phyloP scores from a whole-genome alignment of 1,140 invertebrate genomes.

The Artemia franciscana region DNA sequence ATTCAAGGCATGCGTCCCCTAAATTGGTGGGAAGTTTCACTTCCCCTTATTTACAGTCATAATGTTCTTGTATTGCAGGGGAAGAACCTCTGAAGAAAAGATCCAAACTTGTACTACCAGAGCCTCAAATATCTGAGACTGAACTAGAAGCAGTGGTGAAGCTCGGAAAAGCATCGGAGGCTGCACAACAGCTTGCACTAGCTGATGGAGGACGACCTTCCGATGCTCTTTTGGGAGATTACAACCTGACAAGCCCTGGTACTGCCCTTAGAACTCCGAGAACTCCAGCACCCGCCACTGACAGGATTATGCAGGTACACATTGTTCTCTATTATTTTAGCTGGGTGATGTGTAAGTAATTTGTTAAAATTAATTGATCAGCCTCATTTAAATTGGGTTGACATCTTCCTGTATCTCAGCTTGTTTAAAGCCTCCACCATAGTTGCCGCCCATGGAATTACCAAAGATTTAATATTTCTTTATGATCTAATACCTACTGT shows the following conservation, averaged over 20 bases:
- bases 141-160: constrained; percentile 84
- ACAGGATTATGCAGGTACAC: constrained; percentile 34
- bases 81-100: constrained; percentile 77
- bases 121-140: constrained; percentile 82
- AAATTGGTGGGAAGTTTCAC: too few species aligned
- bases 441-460: too few species aligned
- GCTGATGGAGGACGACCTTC: constrained; percentile 56
- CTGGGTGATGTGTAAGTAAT: too few species aligned
- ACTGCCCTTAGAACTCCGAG: constrained; percentile 48
- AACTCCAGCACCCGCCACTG: constrained; percentile 51
- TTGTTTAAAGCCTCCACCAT: too few species aligned
- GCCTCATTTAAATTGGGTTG: too few species aligned
- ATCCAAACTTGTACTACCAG: constrained; percentile 83
- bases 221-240: constrained; percentile 71
- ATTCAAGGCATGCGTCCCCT: too few species aligned
- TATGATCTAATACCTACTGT: too few species aligned
- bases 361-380: too few species aligned
- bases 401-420: too few species aligned
- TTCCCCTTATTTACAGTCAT: too few species aligned
- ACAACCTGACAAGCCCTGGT: constrained; percentile 48
- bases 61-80: constrained; percentile 14
- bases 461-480: too few species aligned
- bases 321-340: too few species aligned
- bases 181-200: constrained; percentile 67
- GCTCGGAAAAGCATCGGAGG: constrained; percentile 78